phyloP scores from a whole-genome alignment of 2,888 invertebrate species.

The Holacanthella duospinosa region DNA sequence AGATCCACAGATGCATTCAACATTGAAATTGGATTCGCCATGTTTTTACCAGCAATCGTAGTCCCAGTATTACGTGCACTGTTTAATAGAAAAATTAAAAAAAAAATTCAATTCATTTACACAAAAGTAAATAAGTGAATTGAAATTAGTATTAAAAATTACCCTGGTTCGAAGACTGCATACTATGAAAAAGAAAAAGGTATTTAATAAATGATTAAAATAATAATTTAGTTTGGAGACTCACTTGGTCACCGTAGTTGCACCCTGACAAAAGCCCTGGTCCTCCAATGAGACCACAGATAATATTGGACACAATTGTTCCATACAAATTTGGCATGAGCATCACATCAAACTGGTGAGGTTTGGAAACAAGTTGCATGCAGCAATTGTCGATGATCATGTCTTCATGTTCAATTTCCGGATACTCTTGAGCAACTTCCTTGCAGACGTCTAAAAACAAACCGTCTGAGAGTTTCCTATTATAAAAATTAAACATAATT shows the following conservation, averaged over 20 bases:
- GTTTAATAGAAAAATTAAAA: slow-evolving; percentile 27
- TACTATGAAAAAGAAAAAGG: slow-evolving; percentile 46
- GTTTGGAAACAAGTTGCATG: slow-evolving; percentile 87
- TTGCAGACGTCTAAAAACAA: slow-evolving; percentile 82
- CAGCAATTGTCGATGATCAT: slow-evolving; percentile 99
- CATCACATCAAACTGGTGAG: slow-evolving; percentile 96
- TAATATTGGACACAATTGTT: slow-evolving; percentile 86
- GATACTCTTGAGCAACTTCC: slow-evolving; percentile 77
- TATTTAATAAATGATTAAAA: background rate
- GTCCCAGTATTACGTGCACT: slow-evolving; percentile 90
- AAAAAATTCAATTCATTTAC: background rate
- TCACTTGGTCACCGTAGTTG: slow-evolving; percentile 65
- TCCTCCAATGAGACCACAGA: slow-evolving; percentile 92
- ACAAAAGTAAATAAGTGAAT: background rate
- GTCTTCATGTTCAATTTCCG: slow-evolving; percentile 74
- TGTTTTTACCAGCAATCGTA: slow-evolving; percentile 86
- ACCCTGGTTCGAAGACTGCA: slow-evolving; percentile 77
- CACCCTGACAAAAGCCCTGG: slow-evolving; percentile 86
- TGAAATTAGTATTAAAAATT: background rate
- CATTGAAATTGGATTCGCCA: slow-evolving; percentile 96
- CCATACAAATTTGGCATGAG: slow-evolving; percentile 96
- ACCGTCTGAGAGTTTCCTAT: slow-evolving; percentile 88
- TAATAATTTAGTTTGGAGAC: slow-evolving; percentile 11
- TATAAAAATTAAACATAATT: slow-evolving; percentile 4
- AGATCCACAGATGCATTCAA: slow-evolving; percentile 88